These are phyloP conservation scores for Callaeas wilsoni DNA, from an alignment of 2,113 vertebrate species.

Conservation along the genomic window DNA sequence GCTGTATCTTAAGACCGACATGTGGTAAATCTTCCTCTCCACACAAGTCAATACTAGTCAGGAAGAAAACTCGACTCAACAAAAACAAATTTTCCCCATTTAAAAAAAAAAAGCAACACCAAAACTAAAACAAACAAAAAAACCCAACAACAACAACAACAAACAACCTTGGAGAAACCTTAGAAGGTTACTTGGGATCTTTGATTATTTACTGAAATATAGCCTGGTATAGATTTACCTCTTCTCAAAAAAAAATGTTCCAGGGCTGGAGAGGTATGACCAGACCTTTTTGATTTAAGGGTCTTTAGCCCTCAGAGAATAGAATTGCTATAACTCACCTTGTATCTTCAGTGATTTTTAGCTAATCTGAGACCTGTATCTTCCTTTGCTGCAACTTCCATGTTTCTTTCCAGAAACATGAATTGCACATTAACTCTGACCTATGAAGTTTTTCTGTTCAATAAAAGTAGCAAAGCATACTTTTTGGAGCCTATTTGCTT, in stretches of 20 bases:
- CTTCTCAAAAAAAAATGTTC: not conserved
- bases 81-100: not conserved
- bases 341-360: not conserved
- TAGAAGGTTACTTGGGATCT: not conserved
- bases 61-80: not conserved
- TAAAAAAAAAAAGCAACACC: accelerated
- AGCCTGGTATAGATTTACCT: not conserved
- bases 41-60: not conserved
- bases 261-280: not conserved
- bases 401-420: not conserved
- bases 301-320: not conserved
- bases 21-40: not conserved
- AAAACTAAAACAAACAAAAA: not conserved
- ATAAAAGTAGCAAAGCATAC: not conserved
- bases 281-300: not conserved
- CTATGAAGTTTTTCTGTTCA: not conserved
- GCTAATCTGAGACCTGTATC: not conserved
- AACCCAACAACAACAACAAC: too few relatives aligned
- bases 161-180: not conserved
- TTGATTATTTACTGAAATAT: not conserved
- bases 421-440: not conserved
- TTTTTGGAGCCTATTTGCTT: not conserved
- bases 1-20: not conserved
- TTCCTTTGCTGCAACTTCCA: not conserved
- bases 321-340: not conserved